phyloP scores from a whole-genome alignment of 1,140 invertebrate species.

The Pentalonia nigronervosa region DNA sequence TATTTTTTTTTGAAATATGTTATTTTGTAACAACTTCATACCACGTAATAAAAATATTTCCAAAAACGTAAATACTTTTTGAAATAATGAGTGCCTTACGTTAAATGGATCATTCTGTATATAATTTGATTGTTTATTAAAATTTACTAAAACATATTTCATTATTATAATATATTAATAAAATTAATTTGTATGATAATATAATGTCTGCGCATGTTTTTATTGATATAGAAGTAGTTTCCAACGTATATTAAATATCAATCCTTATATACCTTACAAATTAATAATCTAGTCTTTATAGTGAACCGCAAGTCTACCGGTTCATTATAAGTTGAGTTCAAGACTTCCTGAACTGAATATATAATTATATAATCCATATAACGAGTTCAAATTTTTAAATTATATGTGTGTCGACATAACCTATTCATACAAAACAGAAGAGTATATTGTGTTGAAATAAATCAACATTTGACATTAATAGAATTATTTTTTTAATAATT shows the following conservation, averaged over 20 bases:
- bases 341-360: constrained; percentile 17
- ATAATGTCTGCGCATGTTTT: not conserved
- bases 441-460: too few relatives aligned
- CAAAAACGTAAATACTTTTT: too few relatives aligned
- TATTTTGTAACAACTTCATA: too few relatives aligned
- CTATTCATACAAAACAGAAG: not conserved
- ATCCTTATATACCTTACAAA: not conserved
- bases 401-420: not conserved
- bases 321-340: not conserved
- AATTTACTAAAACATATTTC: not conserved
- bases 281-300: not conserved
- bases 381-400: not conserved
- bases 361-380: constrained; percentile 25
- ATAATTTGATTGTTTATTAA: not conserved
- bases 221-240: not conserved
- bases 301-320: not conserved
- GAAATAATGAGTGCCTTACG: too few relatives aligned
- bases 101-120: too few relatives aligned
- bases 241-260: not conserved
- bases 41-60: too few relatives aligned
- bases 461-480: too few relatives aligned
- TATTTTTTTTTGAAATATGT: too few relatives aligned
- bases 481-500: too few relatives aligned
- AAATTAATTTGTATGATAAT: not conserved
- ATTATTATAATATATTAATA: not conserved